Evolutionary conservation across 2,797 vertebrate genomes (phyloP).

Genomic region (Adrianichthys oophorus): DNA sequence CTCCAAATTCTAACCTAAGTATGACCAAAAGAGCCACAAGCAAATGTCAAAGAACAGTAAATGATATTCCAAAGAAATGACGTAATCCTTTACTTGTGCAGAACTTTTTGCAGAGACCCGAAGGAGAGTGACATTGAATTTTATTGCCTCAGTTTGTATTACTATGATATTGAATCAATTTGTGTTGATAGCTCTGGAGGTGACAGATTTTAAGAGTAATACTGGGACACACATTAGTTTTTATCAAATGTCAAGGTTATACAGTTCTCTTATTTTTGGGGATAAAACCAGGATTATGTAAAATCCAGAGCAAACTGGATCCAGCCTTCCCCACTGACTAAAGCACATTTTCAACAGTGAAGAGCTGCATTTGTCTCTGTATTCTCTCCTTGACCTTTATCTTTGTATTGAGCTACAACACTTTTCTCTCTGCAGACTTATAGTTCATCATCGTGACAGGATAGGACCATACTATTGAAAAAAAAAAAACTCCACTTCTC

Average conservation of each 20-base stretch:
- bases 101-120: too few relatives aligned
- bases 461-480: background rate
- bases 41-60: too few relatives aligned
- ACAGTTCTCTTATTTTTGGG: background rate
- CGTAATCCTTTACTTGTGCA: too few relatives aligned
- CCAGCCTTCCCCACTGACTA: background rate
- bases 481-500: background rate
- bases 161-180: too few relatives aligned
- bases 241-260: conserved; percentile 11
- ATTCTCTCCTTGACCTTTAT: background rate
- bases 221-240: too few relatives aligned
- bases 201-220: background rate
- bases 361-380: background rate
- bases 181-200: background rate
- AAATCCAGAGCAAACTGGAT: background rate
- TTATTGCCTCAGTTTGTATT: too few relatives aligned
- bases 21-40: too few relatives aligned
- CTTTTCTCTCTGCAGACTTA: background rate
- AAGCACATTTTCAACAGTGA: conserved; percentile 1
- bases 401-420: background rate
- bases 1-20: too few relatives aligned
- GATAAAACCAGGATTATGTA: background rate
- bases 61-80: too few relatives aligned
- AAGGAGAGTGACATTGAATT: too few relatives aligned
- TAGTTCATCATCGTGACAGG: conserved; percentile 1